Evolutionary conservation across 2,888 invertebrate species (phyloP).

Genomic region (Tribolium freemani): DNA sequence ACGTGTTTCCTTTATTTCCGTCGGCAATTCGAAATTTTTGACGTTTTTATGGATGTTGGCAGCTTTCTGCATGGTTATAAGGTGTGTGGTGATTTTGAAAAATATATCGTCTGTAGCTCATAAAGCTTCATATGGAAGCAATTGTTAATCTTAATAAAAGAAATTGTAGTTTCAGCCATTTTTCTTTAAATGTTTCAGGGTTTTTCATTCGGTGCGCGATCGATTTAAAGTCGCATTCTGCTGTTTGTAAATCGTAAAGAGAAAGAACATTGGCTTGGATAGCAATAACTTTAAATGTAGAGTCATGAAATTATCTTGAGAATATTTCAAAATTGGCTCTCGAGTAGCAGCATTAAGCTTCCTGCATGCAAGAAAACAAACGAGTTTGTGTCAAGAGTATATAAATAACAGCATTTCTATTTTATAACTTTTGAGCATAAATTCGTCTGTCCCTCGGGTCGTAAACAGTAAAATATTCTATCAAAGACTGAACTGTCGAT

Average conservation of each 20-base stretch:
- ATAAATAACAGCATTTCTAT: not conserved
- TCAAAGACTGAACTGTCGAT: not conserved
- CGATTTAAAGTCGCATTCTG: conserved; percentile 2
- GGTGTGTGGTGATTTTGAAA: conserved; percentile 6
- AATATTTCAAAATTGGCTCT: conserved; percentile 4
- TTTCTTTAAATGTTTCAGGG: not conserved
- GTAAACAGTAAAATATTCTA: not conserved
- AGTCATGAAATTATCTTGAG: conserved; percentile 18
- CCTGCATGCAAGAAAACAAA: not conserved
- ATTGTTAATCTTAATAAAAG: not conserved
- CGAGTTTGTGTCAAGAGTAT: not conserved
- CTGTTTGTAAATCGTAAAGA: conserved; percentile 8
- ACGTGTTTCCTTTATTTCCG: conserved; percentile 33
- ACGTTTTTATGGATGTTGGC: conserved; percentile 31
- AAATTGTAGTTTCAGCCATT: not conserved
- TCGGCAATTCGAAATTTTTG: conserved; percentile 31
- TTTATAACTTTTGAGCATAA: not conserved
- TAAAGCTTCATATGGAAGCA: not conserved
- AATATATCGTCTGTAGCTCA: not conserved
- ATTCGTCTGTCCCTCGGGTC: not conserved
- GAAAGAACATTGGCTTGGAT: conserved; percentile 4
- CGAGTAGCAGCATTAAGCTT: conserved; percentile 1
- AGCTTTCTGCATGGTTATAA: conserved; percentile 32
- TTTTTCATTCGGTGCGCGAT: not conserved
- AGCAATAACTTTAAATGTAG: conserved; percentile 13